Conservation (phyloP, 2,888 invertebrate genomes). For the Limnephilus lunatus region DNA sequence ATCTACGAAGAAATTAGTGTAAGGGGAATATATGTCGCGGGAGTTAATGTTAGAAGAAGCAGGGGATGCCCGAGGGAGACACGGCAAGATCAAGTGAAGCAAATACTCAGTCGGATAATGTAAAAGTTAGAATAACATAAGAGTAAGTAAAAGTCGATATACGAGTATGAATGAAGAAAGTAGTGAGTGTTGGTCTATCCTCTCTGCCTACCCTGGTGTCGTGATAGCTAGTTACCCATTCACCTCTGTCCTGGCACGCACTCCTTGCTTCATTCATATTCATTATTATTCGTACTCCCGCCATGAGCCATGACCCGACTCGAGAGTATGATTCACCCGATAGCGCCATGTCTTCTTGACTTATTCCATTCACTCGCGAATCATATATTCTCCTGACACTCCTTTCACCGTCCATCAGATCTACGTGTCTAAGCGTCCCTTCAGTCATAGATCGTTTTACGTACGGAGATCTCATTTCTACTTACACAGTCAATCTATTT, state of each 20-base stretch:
- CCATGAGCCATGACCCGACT: neutral
- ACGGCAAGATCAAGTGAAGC: no score
- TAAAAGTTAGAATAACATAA: no score
- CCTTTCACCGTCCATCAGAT: neutral
- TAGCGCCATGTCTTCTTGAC: neutral
- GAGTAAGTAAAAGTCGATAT: no score
- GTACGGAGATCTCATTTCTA: neutral
- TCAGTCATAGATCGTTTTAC: neutral
- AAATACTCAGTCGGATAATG: no score
- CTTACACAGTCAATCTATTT: neutral
- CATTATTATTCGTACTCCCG: neutral
- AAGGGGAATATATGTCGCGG: no score
- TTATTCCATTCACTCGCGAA: neutral
- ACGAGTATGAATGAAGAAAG: no score
- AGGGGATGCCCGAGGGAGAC: no score
- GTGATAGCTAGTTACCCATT: neutral
- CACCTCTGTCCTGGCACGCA: neutral
- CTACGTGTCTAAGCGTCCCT: neutral
- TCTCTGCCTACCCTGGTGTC: no score
- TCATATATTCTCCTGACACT: neutral
- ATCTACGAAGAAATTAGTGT: no score
- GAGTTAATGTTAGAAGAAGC: no score
- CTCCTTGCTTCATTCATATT: neutral
- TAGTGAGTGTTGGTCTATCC: no score
- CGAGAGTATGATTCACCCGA: neutral